phyloP scores from a whole-genome alignment of 2,888 invertebrate genomes.

The Gasteruption jaculator region DNA sequence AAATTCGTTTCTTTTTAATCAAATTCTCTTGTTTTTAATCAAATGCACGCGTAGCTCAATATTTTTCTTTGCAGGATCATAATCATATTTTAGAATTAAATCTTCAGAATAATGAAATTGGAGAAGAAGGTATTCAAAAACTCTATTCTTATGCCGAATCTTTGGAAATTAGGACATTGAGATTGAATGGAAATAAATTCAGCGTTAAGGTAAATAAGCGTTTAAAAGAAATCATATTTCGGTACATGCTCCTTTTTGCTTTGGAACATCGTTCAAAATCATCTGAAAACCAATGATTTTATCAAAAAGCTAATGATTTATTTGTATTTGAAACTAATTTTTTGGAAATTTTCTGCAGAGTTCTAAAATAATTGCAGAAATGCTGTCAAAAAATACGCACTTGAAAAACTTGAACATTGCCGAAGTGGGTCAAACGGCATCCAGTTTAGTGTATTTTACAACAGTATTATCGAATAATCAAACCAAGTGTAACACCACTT shows the following conservation, averaged over 20 bases:
- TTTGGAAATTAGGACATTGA: slow-evolving; percentile 54
- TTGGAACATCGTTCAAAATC: too few species aligned
- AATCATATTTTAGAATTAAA: slow-evolving; percentile 56
- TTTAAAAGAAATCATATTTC: background rate
- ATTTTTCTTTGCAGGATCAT: slow-evolving; percentile 50
- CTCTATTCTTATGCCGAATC: slow-evolving; percentile 30
- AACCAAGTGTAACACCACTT: slow-evolving; percentile 31
- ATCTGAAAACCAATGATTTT: too few species aligned
- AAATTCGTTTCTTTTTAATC: background rate
- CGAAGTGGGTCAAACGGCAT: slow-evolving; percentile 57
- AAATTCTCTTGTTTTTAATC: slow-evolving; percentile 43
- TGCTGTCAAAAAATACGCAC: slow-evolving; percentile 52
- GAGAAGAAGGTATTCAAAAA: slow-evolving; percentile 48
- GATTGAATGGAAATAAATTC: slow-evolving; percentile 60
- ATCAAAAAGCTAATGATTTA: background rate
- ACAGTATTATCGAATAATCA: slow-evolving; percentile 53
- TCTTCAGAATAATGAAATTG: slow-evolving; percentile 58
- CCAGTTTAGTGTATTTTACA: slow-evolving; percentile 55
- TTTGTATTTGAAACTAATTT: background rate
- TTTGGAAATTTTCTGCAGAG: slow-evolving; percentile 40
- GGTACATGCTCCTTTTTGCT: too few species aligned
- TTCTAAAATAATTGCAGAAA: slow-evolving; percentile 54
- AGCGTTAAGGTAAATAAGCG: slow-evolving; percentile 50
- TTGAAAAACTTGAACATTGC: slow-evolving; percentile 57
- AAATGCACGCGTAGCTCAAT: too few species aligned